Evolutionary conservation across 2,113 vertebrate species (phyloP), one percentile per base, ranked within the genome.

Genomic region (Hemicordylus capensis): DNA sequence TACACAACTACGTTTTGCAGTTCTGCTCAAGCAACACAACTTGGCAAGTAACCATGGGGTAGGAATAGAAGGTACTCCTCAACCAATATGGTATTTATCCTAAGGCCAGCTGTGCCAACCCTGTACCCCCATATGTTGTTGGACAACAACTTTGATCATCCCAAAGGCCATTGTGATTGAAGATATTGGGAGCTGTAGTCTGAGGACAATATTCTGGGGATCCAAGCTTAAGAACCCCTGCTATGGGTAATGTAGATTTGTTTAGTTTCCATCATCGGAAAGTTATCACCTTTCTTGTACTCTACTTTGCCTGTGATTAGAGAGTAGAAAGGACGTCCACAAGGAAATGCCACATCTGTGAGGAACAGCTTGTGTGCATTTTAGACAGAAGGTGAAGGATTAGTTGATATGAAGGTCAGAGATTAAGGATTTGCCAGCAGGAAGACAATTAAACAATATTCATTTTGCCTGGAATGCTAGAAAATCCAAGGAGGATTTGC

Each of bases 351-450:
- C 58, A 61, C 81, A 88, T 83, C 73, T 81, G 80, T 75, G 73
- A 84, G 26, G 56, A 76, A 90, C 86, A 88, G 84, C 87, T 87
- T 88, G 82, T 48, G 26, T 58, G 28, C 72, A 22, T 72, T 82
- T n/a, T 74, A 85, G 54, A 80, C 86, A 85, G 82, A 84, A 87
- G 87, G 76, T 80, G 83, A 79, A 28, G 42, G 82, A 87, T 89
- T 81, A 90, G 83, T 51, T 74, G 66, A 85, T 61, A 15, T 73
- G 76, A 84, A 85, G 56, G 72, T n/a, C 0, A 2, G 81, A 85
- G 64, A 66, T 73, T 72, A 87, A 85, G 31, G 51, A 87, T 87
- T 89, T 88, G 31, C 14, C 73, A 73, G 72, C n/a, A 86, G 66
- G 44, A 87, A 86, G 77, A 61, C 83, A 85, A 84, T 84, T 84